Conservation (phyloP, 1,140 invertebrate species). For the Coelopa frigida region DNA sequence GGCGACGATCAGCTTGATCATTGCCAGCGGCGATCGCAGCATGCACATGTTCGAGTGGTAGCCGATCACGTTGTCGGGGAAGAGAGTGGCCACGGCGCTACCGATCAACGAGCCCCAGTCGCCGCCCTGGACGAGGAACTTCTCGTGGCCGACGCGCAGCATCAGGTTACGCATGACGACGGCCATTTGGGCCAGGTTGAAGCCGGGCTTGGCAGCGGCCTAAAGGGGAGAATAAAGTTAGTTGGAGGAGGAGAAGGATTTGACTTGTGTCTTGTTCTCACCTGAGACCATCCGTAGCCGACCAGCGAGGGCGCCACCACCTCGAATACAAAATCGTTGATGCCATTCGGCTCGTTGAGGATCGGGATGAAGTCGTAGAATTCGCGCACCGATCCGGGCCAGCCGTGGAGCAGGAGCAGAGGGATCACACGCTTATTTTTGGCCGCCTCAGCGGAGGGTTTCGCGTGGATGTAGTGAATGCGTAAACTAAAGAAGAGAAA, state of each 20-base stretch:
- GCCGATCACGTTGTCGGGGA: constrained; percentile 58
- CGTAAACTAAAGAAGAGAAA: constrained; percentile 50
- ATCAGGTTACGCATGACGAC: constrained; percentile 77
- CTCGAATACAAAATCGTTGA: constrained; percentile 64
- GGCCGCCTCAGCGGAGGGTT: constrained; percentile 46
- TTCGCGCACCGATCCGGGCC: constrained; percentile 85
- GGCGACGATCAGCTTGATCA: constrained; percentile 30
- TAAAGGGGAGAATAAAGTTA: constrained; percentile 17
- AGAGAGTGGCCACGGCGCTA: constrained; percentile 56
- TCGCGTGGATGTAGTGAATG: constrained; percentile 65
- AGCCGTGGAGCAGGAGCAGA: constrained; percentile 74
- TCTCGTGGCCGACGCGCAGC: constrained; percentile 64
- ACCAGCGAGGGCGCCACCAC: constrained; percentile 73
- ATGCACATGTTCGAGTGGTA: constrained; percentile 56
- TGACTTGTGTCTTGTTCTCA: constrained; percentile 33
- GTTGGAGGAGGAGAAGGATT: background rate
- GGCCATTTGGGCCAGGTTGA: constrained; percentile 57
- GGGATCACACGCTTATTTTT: constrained; percentile 54
- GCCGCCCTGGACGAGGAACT: constrained; percentile 75
- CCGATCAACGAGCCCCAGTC: constrained; percentile 71
- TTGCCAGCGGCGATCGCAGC: constrained; percentile 19
- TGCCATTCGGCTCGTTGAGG: constrained; percentile 52
- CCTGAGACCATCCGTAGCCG: constrained; percentile 77
- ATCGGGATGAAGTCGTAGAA: constrained; percentile 75
- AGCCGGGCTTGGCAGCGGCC: constrained; percentile 54